These are phyloP conservation scores for Melanotaenia nigrans DNA, from an alignment of 2,797 vertebrate species.

Conservation along the genomic window DNA sequence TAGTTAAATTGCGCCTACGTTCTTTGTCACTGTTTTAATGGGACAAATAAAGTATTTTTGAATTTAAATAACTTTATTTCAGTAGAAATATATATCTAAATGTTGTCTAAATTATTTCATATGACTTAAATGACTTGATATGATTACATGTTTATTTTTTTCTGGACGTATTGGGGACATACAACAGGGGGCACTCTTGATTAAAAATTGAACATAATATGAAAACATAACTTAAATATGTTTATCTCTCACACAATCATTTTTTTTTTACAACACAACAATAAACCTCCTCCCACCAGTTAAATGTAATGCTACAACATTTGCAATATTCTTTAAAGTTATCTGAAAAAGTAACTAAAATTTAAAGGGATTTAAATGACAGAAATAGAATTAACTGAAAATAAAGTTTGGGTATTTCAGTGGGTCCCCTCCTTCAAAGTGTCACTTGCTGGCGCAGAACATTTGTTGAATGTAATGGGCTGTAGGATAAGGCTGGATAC, in stretches of 20 bases:
- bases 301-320: constrained; percentile 84
- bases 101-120: background rate
- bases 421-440: constrained; percentile 65
- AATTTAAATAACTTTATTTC: background rate
- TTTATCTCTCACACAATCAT: constrained; percentile 49
- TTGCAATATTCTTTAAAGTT: constrained; percentile 73
- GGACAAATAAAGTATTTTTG: background rate
- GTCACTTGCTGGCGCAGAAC: constrained; percentile 69
- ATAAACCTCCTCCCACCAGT: constrained; percentile 53
- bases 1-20: background rate
- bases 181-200: background rate
- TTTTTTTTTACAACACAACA: constrained; percentile 47
- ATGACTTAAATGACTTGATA: background rate
- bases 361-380: constrained; percentile 52
- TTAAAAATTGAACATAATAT: constrained; percentile 24
- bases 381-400: constrained; percentile 50
- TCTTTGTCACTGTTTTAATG: background rate
- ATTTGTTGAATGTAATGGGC: constrained; percentile 52
- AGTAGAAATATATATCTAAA: background rate
- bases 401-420: constrained; percentile 57
- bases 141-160: background rate
- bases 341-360: constrained; percentile 42
- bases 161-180: constrained; percentile 4
- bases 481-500: constrained; percentile 61
- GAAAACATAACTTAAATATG: constrained; percentile 22